These are phyloP conservation scores for Leptinotarsa peninsularis DNA, from an alignment of 2,888 invertebrate genomes.

Conservation along the genomic window DNA sequence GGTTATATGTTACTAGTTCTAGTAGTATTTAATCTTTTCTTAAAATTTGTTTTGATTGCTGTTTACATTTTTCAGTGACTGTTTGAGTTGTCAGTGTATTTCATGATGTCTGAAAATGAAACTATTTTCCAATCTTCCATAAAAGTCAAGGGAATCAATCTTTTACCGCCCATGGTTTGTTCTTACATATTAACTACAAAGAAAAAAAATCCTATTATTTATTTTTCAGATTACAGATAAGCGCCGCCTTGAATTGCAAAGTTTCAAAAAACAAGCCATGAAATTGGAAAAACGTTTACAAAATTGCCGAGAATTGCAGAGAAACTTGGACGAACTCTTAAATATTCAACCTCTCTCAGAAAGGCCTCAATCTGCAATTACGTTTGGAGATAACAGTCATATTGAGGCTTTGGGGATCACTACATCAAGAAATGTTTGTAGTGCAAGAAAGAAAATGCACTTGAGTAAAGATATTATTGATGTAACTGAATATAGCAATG, in stretches of 20 bases:
- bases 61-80: background rate
- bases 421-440: conserved; percentile 23
- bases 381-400: conserved; percentile 45
- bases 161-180: conserved; percentile 82
- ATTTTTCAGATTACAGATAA: conserved; percentile 74
- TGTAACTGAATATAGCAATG: conserved; percentile 55
- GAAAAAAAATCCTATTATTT: conserved; percentile 10
- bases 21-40: background rate
- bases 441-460: conserved; percentile 42
- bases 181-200: conserved; percentile 20
- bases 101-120: background rate
- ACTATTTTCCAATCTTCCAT: conserved; percentile 75
- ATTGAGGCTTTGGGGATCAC: conserved; percentile 46
- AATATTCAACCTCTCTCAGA: conserved; percentile 41
- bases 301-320: conserved; percentile 64
- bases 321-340: conserved; percentile 52
- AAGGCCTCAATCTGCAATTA: conserved; percentile 38
- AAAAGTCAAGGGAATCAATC: conserved; percentile 78
- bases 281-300: conserved; percentile 73
- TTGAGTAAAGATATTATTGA: conserved; percentile 57
- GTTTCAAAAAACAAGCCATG: conserved; percentile 75
- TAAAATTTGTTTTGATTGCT: background rate
- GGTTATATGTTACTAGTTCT: background rate
- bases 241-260: conserved; percentile 74
- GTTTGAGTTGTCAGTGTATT: background rate